These are phyloP conservation scores for Scaptomyza cyrtandrae DNA, from an alignment of 2,888 invertebrate genomes.

Conservation along the genomic window DNA sequence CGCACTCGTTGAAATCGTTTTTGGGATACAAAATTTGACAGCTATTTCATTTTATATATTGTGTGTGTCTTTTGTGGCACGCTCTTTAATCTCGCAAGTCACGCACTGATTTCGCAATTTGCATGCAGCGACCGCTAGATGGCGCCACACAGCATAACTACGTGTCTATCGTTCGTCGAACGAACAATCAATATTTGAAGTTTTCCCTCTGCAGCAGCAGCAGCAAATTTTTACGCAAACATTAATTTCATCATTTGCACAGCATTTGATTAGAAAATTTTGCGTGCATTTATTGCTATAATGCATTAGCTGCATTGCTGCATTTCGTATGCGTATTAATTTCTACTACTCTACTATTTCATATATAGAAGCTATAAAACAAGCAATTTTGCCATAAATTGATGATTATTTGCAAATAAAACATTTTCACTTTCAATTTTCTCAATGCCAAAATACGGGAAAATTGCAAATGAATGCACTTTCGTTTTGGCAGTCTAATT, in stretches of 20 bases:
- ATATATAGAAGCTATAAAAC: constrained; percentile 4
- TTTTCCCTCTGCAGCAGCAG: constrained; percentile 5
- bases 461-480: constrained; percentile 21
- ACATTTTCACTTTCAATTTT: constrained; percentile 36
- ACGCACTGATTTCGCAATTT: constrained; percentile 76
- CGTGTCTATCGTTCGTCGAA: constrained; percentile 29
- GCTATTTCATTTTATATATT: constrained; percentile 3
- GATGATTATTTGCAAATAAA: constrained; percentile 15
- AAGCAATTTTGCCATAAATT: too few relatives aligned
- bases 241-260: constrained; percentile 33
- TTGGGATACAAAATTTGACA: constrained; percentile 31
- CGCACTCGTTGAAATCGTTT: constrained; percentile 2
- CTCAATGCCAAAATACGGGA: constrained; percentile 2
- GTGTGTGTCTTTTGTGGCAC: too few relatives aligned
- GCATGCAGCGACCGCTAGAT: constrained; percentile 66
- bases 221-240: constrained; percentile 15
- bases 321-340: constrained; percentile 52
- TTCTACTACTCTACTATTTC: constrained; percentile 4
- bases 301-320: constrained; percentile 3
- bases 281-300: constrained; percentile 11
- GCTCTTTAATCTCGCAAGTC: constrained; percentile 60
- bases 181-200: constrained; percentile 54
- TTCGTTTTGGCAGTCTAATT: constrained; percentile 44
- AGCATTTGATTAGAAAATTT: constrained; percentile 31
- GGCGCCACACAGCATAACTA: constrained; percentile 48